phyloP scores from a whole-genome alignment of 2,888 invertebrate genomes.

The Ariolimax columbianus region DNA sequence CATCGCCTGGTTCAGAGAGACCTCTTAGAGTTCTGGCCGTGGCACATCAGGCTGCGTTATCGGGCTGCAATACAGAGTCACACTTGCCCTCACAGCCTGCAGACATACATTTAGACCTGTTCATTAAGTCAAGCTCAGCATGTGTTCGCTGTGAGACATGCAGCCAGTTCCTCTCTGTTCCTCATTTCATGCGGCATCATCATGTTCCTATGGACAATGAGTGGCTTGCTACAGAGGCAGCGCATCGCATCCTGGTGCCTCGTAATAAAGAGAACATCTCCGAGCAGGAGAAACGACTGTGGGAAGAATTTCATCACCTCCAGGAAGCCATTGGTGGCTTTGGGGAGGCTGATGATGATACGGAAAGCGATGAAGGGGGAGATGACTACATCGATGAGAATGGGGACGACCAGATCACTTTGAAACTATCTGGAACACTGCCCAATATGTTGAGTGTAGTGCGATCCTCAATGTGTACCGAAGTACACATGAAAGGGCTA shows the following conservation, averaged over 20 bases:
- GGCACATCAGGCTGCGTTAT: conserved; percentile 66
- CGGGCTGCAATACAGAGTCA: conserved; percentile 58
- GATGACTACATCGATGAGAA: conserved; percentile 29
- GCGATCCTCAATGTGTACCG: not conserved
- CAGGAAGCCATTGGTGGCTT: conserved; percentile 52
- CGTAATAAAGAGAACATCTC: conserved; percentile 62
- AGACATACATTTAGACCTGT: conserved; percentile 68
- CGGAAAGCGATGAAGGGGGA: conserved; percentile 36
- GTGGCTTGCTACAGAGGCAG: conserved; percentile 62
- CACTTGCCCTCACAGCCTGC: conserved; percentile 57
- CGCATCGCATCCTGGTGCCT: conserved; percentile 66
- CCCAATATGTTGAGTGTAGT: not conserved
- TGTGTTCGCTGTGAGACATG: conserved; percentile 75
- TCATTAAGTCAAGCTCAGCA: conserved; percentile 66
- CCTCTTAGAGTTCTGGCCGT: conserved; percentile 56
- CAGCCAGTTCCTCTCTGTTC: conserved; percentile 70
- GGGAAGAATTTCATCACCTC: conserved; percentile 64
- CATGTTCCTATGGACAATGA: conserved; percentile 68
- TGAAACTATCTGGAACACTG: conserved; percentile 25
- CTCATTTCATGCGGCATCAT: conserved; percentile 71
- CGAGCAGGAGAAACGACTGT: conserved; percentile 61
- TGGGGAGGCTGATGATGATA: conserved; percentile 50
- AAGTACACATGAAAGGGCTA: not conserved
- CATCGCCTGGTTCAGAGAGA: conserved; percentile 17
- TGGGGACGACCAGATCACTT: conserved; percentile 29